phyloP scores from a whole-genome alignment of 1,140 invertebrate genomes.

The Cyclina sinensis region DNA sequence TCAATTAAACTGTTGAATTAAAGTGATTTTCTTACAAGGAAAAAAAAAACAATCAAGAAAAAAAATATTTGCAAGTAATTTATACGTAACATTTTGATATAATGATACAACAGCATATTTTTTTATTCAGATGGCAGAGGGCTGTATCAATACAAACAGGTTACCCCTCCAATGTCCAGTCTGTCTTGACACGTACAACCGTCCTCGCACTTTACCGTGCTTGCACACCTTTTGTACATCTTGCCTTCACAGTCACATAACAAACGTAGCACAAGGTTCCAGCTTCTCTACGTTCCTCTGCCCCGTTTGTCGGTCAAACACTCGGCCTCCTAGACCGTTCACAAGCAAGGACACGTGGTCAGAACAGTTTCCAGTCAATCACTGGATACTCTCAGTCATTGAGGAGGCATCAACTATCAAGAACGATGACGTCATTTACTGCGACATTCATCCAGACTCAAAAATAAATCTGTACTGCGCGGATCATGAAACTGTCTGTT shows the following conservation, averaged over 20 bases:
- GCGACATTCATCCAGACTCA: slow-evolving; percentile 43
- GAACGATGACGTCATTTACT: neutral
- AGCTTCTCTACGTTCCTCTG: slow-evolving; percentile 26
- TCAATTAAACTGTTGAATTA: too few relatives aligned
- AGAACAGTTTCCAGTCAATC: slow-evolving; percentile 46
- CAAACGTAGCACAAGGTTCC: neutral
- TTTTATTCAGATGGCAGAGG: slow-evolving; percentile 55
- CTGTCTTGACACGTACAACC: slow-evolving; percentile 33
- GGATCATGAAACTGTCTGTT: slow-evolving; percentile 53
- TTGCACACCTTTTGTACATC: slow-evolving; percentile 45
- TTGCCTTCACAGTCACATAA: slow-evolving; percentile 31
- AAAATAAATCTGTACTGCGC: slow-evolving; percentile 46
- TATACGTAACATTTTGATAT: too few relatives aligned
- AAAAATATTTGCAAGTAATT: too few relatives aligned
- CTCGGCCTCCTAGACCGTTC: slow-evolving; percentile 10
- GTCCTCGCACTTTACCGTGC: slow-evolving; percentile 43
- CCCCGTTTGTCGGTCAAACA: slow-evolving; percentile 28
- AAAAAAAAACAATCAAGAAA: too few relatives aligned
- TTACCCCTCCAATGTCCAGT: slow-evolving; percentile 48
- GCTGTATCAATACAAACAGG: neutral
- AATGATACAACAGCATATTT: too few relatives aligned
- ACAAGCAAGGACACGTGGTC: neutral
- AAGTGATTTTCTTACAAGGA: too few relatives aligned
- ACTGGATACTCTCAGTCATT: slow-evolving; percentile 36
- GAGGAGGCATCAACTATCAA: slow-evolving; percentile 5